Percentiles rank a stretch among this genome's conserved stretches.
Evolutionary conservation across 2,113 vertebrate genomes (phyloP).

Genomic region (Aleadryas rufinucha): DNA sequence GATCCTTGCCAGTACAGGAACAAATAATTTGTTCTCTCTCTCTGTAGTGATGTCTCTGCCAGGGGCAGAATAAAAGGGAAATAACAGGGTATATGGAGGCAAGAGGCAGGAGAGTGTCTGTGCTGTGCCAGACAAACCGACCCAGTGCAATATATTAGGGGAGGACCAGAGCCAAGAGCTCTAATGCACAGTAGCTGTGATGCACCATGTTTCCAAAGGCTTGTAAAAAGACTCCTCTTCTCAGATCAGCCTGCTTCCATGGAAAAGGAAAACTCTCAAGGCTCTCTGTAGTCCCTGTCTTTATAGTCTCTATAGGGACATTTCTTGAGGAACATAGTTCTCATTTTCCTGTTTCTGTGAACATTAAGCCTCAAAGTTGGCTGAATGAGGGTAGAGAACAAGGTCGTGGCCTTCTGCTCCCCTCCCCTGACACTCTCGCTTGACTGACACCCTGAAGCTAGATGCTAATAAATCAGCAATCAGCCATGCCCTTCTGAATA

Average conservation of each 20-base stretch:
- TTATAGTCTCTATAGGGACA: neutral
- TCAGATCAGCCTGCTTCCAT: neutral
- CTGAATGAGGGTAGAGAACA: neutral
- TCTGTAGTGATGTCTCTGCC: slow-evolving; percentile 1
- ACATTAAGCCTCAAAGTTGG: neutral
- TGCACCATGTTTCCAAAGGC: neutral
- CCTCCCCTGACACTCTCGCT: neutral
- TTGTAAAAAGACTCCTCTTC: neutral
- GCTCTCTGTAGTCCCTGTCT: neutral
- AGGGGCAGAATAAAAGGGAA: slow-evolving; percentile 39
- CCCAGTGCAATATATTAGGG: neutral
- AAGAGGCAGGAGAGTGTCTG: neutral
- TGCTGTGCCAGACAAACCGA: neutral
- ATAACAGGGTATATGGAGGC: slow-evolving; percentile 14
- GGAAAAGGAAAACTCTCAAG: neutral
- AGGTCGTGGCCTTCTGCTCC: neutral
- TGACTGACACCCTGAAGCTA: neutral
- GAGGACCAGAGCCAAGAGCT: neutral
- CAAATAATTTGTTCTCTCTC: neutral
- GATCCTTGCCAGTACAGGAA: neutral
- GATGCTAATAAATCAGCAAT: slow-evolving; percentile 1
- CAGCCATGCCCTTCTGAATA: slow-evolving; percentile 3
- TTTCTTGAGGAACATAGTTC: neutral
- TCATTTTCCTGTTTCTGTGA: too few relatives aligned
- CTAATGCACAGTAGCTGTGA: neutral